phyloP scores from a whole-genome alignment of 2,888 invertebrate species.

The Phytoseiulus persimilis region DNA sequence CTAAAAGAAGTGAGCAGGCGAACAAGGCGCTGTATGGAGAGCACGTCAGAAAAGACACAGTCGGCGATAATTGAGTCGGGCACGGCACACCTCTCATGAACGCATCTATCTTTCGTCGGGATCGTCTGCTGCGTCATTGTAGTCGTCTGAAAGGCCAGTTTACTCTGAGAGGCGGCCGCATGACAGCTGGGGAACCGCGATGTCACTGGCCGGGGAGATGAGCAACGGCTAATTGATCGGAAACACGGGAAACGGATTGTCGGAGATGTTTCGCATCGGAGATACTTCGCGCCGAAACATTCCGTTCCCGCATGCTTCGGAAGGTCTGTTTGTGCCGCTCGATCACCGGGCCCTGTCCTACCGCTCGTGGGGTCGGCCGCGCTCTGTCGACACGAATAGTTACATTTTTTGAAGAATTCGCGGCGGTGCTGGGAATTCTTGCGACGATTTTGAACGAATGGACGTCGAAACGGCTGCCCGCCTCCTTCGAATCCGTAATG shows the following conservation, averaged over 20 bases:
- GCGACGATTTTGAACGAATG: background rate
- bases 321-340: no score
- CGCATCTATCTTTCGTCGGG: background rate
- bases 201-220: background rate
- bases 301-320: no score
- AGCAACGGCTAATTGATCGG: background rate
- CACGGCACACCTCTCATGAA: background rate
- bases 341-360: no score
- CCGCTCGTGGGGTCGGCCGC: no score
- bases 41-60: background rate
- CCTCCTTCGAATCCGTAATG: background rate
- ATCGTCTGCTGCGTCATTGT: background rate
- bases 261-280: background rate
- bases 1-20: background rate
- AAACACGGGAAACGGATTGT: background rate
- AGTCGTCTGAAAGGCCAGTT: background rate
- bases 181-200: background rate
- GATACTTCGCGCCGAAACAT: no score
- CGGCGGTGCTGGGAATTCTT: no score
- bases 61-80: background rate
- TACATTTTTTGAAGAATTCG: no score
- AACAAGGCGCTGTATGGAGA: background rate
- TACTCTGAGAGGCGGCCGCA: background rate
- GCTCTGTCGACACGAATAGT: no score
- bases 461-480: background rate